Base-by-base conservation (phyloP, 2,113 vertebrate genomes). In the Hydropotes inermis region DNA sequence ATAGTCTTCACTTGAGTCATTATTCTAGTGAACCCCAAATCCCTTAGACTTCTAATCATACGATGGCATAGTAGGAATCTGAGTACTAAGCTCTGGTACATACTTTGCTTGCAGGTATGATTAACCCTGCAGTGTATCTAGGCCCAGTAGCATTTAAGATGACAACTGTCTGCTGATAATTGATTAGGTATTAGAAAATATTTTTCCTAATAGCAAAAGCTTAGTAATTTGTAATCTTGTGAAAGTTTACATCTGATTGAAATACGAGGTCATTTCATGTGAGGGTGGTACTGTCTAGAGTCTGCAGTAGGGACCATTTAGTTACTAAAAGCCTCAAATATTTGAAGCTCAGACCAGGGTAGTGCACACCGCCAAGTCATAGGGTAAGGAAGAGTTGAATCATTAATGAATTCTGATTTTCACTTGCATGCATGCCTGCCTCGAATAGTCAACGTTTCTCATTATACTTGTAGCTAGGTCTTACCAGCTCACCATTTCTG, bases 171-270 rank as follows among this genome's bases (percentile, higher is more conserved):
- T 94, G 45, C 64, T 52, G 79, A 92, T 64, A 92, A 57, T 70
- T 95, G 61, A 81, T 92, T 87, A 45, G 30, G 39, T 92, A 82
- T 50, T 64, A 58, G 13, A 74, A 36, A 85, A 30, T 39, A 96
- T 74, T 96, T 64, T 95, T 70, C 64, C 60, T 92, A 33, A 61
- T 70, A 54, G 81, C 43, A 76, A 91, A 89, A 92, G 15, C n/a
- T 88, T 64, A 57, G 39, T 55, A 50, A 74, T 95, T 86, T 50
- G 52, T 83, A 89, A 88, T 90, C 30, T 67, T 74, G 7, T 76
- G 15, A 85, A 87, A 39, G 27, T 88, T 96, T 96, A 70, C 5
- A 57, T 95, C 12, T 74, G 23, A 60, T 90, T 95, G 85, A 98
- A 93, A 43, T 33, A 83, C 52, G 93, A 55, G 47, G 74, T 94